Base-by-base conservation (phyloP, 2,797 vertebrate species). In the Hybognathus amarus region DNA sequence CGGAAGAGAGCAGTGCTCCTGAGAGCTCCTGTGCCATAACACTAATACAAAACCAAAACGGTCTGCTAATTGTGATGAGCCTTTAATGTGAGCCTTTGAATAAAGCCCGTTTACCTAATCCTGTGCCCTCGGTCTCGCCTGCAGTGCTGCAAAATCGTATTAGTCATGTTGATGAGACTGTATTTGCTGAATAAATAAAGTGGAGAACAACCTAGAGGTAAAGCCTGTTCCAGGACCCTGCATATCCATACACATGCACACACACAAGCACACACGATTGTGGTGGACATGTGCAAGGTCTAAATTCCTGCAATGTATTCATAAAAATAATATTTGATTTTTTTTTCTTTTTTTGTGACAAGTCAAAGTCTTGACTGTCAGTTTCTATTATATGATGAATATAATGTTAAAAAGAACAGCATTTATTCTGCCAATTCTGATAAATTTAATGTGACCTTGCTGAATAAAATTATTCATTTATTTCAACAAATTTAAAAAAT, bases 81-180 rank as follows among this genome's bases (percentile, higher is more conserved):
- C 75, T 87, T 83, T 87, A 76, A 92, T 90, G 85, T 66, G 85
- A 87, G 73, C 84, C 50, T 78, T 79, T 90, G 85, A 91, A 87
- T 89, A 87, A 89, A 87, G 85, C 56, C 61, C 64, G 80, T 86
- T 89, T 86, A 85, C 85, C 85, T 85, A 79, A 83, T 84, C 80
- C 50, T 66, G 79, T 63, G 85, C 82, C 77, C 64, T 81, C 61
- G 13, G 64, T 79, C 69, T 54, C 50, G 56, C 69, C 77, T 22
- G 33, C 73, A 79, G 50, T 54, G 70, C 68, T 71, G 61, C 38
- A 70, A 75, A 80, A 85, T 86, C 75, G 75, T 86, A 90, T 89
- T 90, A 88, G 54, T 77, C 71, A 81, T 78, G 86, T 69, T 89
- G 87, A 86, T 85, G 85, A 90, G 83, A 85, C 79, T 83, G 73